phyloP scores from a whole-genome alignment of 2,797 vertebrate genomes.

The Hipposideros larvatus region DNA sequence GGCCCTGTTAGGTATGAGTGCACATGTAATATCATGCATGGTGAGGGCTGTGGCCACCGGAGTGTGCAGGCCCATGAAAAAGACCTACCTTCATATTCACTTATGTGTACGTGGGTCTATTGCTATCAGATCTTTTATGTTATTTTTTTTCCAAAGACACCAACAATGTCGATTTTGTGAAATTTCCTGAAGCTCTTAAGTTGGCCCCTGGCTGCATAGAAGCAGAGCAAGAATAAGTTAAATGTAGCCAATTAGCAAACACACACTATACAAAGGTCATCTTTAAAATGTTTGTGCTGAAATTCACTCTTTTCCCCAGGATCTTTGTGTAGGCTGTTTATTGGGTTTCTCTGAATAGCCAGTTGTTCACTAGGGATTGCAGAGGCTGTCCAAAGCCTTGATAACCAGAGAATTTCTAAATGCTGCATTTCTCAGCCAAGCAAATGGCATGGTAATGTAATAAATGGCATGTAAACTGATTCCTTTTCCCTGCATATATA shows the following conservation, averaged over 20 bases:
- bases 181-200: neutral
- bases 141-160: neutral
- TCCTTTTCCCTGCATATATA: neutral
- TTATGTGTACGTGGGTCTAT: neutral
- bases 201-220: neutral
- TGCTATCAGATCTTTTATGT: neutral
- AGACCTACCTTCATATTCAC: neutral
- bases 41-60: neutral
- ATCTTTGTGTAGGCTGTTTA: neutral
- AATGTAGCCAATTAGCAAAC: neutral
- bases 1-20: fast-evolving
- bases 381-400: neutral
- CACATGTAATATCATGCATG: fast-evolving
- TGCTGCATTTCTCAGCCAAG: neutral
- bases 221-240: neutral
- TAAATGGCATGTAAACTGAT: neutral
- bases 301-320: neutral
- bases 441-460: neutral
- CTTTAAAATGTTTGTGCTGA: neutral
- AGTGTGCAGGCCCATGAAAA: fast-evolving
- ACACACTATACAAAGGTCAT: neutral
- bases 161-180: neutral
- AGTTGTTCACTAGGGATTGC: neutral
- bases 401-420: neutral
- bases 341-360: neutral